A percentile compares a stretch with the other conserved stretches of the same genome.
Conservation (phyloP, 2,888 invertebrate species). For the Hypolimnas misippus region DNA sequence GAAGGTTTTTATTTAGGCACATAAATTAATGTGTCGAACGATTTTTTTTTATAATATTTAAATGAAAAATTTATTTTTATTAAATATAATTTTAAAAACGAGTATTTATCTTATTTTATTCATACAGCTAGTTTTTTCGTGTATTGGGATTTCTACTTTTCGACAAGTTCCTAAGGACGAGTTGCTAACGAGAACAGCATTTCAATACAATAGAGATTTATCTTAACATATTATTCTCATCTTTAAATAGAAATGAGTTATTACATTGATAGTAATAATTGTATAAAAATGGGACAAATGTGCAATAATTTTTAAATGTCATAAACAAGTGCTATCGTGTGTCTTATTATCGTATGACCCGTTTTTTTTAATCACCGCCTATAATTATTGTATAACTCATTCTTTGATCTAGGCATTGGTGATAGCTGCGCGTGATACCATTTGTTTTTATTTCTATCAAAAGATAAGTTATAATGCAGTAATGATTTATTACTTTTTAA, state of each 20-base stretch:
- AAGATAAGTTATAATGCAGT: background rate
- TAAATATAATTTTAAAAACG: too few relatives aligned
- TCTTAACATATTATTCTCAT: slow-evolving; percentile 23
- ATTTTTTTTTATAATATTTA: too few relatives aligned
- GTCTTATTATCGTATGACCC: slow-evolving; percentile 47
- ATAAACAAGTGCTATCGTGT: slow-evolving; percentile 43
- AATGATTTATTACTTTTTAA: background rate
- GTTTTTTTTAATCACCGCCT: slow-evolving; percentile 47
- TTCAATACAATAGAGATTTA: slow-evolving; percentile 12
- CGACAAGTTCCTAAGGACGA: too few relatives aligned
- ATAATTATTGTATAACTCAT: slow-evolving; percentile 36
- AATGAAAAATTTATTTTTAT: too few relatives aligned
- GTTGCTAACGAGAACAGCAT: background rate
- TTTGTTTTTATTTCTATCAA: slow-evolving; percentile 7
- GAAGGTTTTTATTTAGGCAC: background rate
- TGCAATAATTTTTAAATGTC: slow-evolving; percentile 47
- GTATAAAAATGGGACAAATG: slow-evolving; percentile 47
- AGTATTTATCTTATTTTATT: too few relatives aligned
- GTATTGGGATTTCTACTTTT: too few relatives aligned
- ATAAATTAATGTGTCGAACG: too few relatives aligned
- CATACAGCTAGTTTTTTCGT: too few relatives aligned
- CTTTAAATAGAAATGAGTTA: slow-evolving; percentile 39
- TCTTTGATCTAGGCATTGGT: slow-evolving; percentile 27
- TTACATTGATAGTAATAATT: slow-evolving; percentile 43
- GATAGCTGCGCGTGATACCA: slow-evolving; percentile 17